Conservation (phyloP, 2,888 invertebrate species). For the Itoplectis maculator region DNA sequence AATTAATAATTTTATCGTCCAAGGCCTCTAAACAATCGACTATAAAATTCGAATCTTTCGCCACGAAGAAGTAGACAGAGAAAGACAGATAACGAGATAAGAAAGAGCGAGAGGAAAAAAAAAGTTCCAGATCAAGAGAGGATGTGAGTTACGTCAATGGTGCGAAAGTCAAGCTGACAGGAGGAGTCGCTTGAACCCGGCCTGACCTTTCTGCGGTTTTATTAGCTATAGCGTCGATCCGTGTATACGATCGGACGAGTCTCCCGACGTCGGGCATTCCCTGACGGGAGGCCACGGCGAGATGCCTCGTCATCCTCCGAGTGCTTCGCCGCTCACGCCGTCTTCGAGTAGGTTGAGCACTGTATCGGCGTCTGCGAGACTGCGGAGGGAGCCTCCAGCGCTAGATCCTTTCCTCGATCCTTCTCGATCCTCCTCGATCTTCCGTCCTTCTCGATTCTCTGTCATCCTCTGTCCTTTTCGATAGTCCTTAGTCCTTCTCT, state of each 20-base stretch:
- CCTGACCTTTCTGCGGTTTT: conserved; percentile 79
- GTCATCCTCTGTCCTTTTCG: neutral
- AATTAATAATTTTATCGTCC: neutral
- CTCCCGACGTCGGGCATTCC: conserved; percentile 19
- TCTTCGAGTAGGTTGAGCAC: neutral
- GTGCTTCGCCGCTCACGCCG: conserved; percentile 70
- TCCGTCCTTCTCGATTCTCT: neutral
- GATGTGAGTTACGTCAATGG: conserved; percentile 53
- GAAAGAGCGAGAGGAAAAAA: neutral
- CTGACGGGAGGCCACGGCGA: conserved; percentile 54
- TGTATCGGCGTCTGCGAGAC: neutral
- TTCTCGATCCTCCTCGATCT: neutral
- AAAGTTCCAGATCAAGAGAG: conserved; percentile 61
- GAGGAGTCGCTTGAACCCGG: conserved; percentile 74
- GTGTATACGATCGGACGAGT: conserved; percentile 22
- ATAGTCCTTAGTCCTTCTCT: no score
- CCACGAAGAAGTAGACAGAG: no score
- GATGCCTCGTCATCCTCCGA: conserved; percentile 77
- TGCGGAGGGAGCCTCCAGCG: neutral
- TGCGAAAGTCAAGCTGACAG: conserved; percentile 12
- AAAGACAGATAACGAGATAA: conserved; percentile 19
- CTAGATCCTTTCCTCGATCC: neutral
- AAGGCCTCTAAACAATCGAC: conserved; percentile 39
- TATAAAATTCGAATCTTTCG: conserved; percentile 45
- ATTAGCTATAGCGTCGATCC: conserved; percentile 75